Evolutionary conservation across 2,797 vertebrate species (phyloP), one percentile per base, ranked within the genome.

Genomic region (Pempheris klunzingeri): DNA sequence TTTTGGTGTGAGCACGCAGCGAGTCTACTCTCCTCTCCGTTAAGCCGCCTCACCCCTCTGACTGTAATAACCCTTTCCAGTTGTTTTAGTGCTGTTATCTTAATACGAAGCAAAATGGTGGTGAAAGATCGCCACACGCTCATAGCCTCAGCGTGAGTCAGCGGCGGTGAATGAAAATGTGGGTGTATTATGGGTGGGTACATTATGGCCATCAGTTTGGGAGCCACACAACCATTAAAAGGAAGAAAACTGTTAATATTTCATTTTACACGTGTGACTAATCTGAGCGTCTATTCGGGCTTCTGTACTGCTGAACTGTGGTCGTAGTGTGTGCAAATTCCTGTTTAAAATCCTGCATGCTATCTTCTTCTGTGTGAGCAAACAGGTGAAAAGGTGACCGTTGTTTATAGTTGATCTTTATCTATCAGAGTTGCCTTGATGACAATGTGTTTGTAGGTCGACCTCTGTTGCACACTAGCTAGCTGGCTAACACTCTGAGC

Each of bases 361-460:
- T 43, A 0, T 57, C 36, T 32, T 57, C 57, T 28, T 70, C 34
- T 8, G 22, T 52, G 69, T 0, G 39, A 74, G 64, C 32, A 24
- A 55, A 63, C 43, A 1, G 18, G 68, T 67, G 69, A 52, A 69
- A 36, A 54, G 41, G 26, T 53, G 58, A 72, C 63, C 30, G 32
- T 69, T 52, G 61, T 78, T 61, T 67, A 43, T 36, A 41, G 54
- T 10, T 63, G 50, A 65, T 65, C n/a, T 73, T 28, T 72, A 72
- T 86, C 30, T 70, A 52, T 73, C 69, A 32, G 73, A 78, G 71
- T 80, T 71, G 82, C 84, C 78, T 81, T 8, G 2, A 43, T 65
- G 91, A 91, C 87, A 68, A 79, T 84, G 82, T 58, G 84, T 89
- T 83, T 64, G 77, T 49, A 32, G 77, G 66, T 46, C 13, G 7